A percentile compares a stretch with the other conserved stretches of the same genome.
phyloP scores from a whole-genome alignment of 2,113 vertebrate species.

The Cryptoleucopteryx plumbea region DNA sequence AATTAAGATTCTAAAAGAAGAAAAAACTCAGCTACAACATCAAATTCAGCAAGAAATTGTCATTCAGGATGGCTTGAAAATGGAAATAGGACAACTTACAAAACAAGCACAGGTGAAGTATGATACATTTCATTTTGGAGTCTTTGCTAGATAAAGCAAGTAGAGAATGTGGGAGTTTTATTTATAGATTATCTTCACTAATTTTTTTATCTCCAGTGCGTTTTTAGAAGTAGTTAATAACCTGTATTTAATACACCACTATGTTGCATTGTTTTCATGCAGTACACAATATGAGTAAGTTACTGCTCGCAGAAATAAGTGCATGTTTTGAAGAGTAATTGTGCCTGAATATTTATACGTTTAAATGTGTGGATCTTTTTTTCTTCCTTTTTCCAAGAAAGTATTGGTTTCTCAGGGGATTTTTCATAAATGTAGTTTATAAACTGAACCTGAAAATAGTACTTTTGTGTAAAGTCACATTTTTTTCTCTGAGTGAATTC shows the following conservation, averaged over 20 bases:
- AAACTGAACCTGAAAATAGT: background rate
- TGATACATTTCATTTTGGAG: background rate
- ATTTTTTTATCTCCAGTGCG: background rate
- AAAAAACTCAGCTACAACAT: slow-evolving; percentile 72
- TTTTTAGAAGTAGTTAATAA: background rate
- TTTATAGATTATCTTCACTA: background rate
- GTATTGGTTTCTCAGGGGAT: background rate
- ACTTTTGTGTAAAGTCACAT: background rate
- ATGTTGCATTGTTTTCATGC: background rate
- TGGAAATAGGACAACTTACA: slow-evolving; percentile 81
- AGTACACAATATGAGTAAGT: background rate
- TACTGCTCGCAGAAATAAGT: background rate
- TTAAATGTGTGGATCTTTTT: background rate
- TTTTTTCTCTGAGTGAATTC: background rate
- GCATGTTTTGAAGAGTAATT: background rate
- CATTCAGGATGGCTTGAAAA: slow-evolving; percentile 75
- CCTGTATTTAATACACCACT: background rate
- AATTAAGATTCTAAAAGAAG: slow-evolving; percentile 77
- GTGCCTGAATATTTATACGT: background rate
- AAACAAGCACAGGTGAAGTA: slow-evolving; percentile 80
- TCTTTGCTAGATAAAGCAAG: background rate
- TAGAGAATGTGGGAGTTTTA: background rate
- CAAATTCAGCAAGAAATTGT: slow-evolving; percentile 75
- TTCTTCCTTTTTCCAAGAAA: background rate
- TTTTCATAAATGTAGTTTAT: background rate